Percentiles rank a stretch among this genome's conserved stretches.
Evolutionary conservation across 1,140 invertebrate species (phyloP).

Genomic region (Oreohelix idahoensis): DNA sequence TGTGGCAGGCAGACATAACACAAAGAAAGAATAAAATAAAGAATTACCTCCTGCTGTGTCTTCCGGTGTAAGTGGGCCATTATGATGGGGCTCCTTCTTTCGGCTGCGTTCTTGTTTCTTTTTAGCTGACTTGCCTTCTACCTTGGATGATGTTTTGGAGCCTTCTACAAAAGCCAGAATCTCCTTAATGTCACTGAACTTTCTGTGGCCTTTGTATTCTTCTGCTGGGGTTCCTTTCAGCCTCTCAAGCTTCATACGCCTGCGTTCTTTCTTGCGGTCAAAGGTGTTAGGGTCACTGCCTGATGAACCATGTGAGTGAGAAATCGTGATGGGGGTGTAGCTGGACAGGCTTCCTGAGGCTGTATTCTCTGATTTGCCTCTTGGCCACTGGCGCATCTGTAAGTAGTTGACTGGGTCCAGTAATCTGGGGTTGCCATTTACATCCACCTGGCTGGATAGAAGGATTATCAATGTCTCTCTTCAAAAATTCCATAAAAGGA

Average conservation of each 20-base stretch:
- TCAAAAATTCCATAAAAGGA: too few relatives aligned
- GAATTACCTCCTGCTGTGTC: neutral
- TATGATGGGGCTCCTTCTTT: neutral
- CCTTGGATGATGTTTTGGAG: neutral
- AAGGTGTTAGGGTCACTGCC: neutral
- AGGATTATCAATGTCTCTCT: conserved; percentile 2
- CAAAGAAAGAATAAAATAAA: too few relatives aligned
- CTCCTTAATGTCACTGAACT: neutral
- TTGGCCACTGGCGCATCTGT: conserved; percentile 19
- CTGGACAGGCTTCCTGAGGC: neutral
- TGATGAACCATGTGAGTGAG: neutral
- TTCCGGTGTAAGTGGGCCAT: neutral
- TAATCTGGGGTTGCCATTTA: conserved; percentile 18
- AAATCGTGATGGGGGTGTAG: neutral
- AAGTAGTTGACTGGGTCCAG: conserved; percentile 2
- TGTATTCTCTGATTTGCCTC: neutral
- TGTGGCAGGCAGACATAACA: too few relatives aligned
- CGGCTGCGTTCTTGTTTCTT: neutral
- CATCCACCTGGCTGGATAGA: neutral
- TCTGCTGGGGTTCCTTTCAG: neutral
- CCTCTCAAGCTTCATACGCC: neutral
- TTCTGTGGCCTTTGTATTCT: neutral
- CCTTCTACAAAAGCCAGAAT: conserved; percentile 21
- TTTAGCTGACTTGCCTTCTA: neutral
- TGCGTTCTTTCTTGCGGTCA: conserved; percentile 15